Conservation (phyloP, 1,140 invertebrate species). For the Plutomurus gul region DNA sequence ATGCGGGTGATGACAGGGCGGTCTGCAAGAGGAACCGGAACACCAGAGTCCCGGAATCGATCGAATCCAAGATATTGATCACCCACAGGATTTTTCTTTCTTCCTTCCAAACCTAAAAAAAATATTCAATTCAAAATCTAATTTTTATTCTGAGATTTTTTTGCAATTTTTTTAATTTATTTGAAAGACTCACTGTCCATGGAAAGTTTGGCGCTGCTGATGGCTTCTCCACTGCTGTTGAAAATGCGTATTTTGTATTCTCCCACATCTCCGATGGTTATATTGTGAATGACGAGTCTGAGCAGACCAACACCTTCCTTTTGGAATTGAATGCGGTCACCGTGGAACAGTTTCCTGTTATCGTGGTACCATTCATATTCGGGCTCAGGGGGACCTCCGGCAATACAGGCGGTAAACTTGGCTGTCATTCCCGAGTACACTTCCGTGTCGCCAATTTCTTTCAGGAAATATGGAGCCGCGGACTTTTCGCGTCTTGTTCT, state of each 20-base stretch:
- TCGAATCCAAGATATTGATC: conserved; percentile 84
- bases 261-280: conserved; percentile 70
- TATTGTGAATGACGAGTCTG: conserved; percentile 68
- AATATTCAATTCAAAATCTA: conserved; percentile 7
- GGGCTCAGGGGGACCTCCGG: conserved; percentile 79
- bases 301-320: conserved; percentile 79
- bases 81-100: conserved; percentile 70
- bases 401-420: conserved; percentile 87
- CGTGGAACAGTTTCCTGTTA: conserved; percentile 71
- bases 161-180: neutral
- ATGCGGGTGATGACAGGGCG: conserved; percentile 86
- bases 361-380: conserved; percentile 76
- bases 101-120: conserved; percentile 68
- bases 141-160: conserved; percentile 9
- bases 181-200: conserved; percentile 74
- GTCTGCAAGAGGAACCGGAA: conserved; percentile 81
- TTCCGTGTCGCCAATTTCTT: conserved; percentile 85
- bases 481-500: conserved; percentile 74
- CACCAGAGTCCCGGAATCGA: conserved; percentile 77
- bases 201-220: conserved; percentile 77
- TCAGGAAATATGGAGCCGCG: conserved; percentile 84
- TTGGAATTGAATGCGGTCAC: conserved; percentile 79
- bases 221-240: conserved; percentile 81
- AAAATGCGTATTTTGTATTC: conserved; percentile 78
- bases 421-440: conserved; percentile 79